These are phyloP conservation scores for Uria aalge DNA, from an alignment of 2,113 vertebrate genomes.

Conservation along the genomic window DNA sequence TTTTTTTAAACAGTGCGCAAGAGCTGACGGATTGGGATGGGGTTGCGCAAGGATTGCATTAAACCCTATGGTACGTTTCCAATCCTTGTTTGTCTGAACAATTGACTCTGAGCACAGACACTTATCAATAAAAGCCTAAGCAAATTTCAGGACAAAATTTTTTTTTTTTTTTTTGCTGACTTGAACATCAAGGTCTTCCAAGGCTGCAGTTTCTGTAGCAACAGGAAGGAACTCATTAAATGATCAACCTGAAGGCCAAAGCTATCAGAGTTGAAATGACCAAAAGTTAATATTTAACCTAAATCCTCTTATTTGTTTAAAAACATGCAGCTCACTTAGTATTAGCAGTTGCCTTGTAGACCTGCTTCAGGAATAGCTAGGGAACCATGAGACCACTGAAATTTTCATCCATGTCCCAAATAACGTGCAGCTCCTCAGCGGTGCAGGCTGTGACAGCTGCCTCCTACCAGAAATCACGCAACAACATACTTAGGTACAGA, in stretches of 20 bases:
- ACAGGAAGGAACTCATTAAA: constrained; percentile 69
- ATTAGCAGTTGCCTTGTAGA: neutral
- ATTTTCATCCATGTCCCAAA: neutral
- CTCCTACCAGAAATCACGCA: neutral
- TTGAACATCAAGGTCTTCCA: constrained; percentile 69
- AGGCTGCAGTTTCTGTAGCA: constrained; percentile 58
- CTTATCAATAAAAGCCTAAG: constrained; percentile 55
- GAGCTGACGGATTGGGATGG: neutral
- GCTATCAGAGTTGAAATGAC: constrained; percentile 60
- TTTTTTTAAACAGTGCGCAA: neutral
- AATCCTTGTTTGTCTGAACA: constrained; percentile 61
- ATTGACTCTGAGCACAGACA: constrained; percentile 57
- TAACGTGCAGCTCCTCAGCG: neutral
- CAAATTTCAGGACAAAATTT: constrained; percentile 54
- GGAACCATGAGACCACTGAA: neutral
- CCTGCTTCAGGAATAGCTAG: neutral
- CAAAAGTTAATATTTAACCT: constrained; percentile 74
- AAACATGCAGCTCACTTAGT: constrained; percentile 16
- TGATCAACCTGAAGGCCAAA: constrained; percentile 71
- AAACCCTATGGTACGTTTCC: constrained; percentile 38
- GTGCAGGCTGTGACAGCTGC: neutral
- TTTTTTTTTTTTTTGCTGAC: neutral
- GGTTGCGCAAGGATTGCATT: constrained; percentile 48
- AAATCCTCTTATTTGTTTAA: constrained; percentile 58
- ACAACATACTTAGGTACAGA: neutral